phyloP scores from a whole-genome alignment of 2,113 vertebrate genomes.

The Brachyhypopomus gauderio region DNA sequence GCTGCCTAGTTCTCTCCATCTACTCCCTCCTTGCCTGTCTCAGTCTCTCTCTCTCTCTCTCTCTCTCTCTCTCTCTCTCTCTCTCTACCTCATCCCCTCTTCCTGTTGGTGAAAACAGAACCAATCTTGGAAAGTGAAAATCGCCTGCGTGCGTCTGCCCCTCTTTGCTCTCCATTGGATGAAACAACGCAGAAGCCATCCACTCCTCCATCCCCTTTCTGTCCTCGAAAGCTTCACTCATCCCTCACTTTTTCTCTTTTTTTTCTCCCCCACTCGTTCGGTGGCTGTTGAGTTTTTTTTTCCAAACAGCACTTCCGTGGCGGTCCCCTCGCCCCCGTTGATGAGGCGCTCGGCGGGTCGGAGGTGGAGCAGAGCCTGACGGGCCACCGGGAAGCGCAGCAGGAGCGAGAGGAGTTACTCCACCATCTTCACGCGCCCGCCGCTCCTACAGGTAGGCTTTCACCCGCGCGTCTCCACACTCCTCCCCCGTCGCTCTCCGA shows the following conservation, averaged over 20 bases:
- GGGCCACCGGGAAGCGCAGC: conserved; percentile 41
- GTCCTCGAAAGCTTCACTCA: conserved; percentile 70
- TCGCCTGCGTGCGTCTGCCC: conserved; percentile 70
- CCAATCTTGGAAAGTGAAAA: conserved; percentile 80
- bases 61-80: conserved; percentile 59
- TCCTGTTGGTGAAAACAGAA: conserved; percentile 69
- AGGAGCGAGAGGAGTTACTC: conserved; percentile 50
- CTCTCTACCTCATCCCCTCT: conserved; percentile 51
- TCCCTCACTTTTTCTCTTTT: conserved; percentile 27
- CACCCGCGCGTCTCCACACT: neutral
- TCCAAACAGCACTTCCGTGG: neutral
- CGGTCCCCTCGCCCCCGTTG: conserved; percentile 16
- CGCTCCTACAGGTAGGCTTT: conserved; percentile 68
- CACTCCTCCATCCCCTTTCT: conserved; percentile 54
- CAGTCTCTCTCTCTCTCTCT: conserved; percentile 53
- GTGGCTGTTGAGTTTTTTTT: conserved; percentile 16
- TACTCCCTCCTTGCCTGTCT: conserved; percentile 45
- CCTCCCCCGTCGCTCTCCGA: neutral
- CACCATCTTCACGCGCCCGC: conserved; percentile 51
- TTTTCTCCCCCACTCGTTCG: neutral
- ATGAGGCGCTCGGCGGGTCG: conserved; percentile 64
- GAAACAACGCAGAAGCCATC: conserved; percentile 64
- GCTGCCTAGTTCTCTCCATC: conserved; percentile 71
- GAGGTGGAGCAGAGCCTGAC: conserved; percentile 46
- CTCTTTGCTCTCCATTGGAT: conserved; percentile 71